A percentile compares a stretch with the other conserved stretches of the same genome.
Conservation (phyloP, 2,888 invertebrate species). For the Yponomeuta plumbellus region DNA sequence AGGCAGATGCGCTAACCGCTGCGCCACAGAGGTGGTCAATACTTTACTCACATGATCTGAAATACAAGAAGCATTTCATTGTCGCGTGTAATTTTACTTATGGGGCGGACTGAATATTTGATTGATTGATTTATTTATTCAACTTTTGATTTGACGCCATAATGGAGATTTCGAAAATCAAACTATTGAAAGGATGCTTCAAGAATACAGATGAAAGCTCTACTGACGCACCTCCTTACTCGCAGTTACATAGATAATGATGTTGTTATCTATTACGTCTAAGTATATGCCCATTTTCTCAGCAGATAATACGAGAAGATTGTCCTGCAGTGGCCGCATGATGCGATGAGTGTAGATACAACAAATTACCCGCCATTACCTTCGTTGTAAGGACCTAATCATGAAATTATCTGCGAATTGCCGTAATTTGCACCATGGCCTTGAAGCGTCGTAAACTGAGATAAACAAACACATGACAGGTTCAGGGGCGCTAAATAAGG, state of each 20-base stretch:
- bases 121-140: too few relatives aligned
- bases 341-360: neutral
- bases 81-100: neutral
- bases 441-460: neutral
- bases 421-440: neutral
- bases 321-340: neutral
- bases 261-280: neutral
- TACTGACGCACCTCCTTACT: too few relatives aligned
- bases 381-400: neutral
- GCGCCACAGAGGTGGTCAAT: too few relatives aligned
- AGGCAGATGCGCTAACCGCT: too few relatives aligned
- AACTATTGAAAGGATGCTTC: too few relatives aligned
- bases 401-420: neutral
- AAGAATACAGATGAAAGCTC: too few relatives aligned
- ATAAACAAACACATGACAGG: neutral
- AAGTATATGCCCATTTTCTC: neutral
- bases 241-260: neutral
- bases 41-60: neutral
- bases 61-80: neutral
- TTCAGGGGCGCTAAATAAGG: neutral
- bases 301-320: neutral
- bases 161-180: too few relatives aligned
- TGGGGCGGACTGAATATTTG: neutral
- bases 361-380: neutral
- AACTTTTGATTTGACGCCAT: too few relatives aligned